Evolutionary conservation across 2,113 vertebrate genomes (phyloP), one percentile per base, ranked within the genome.

Genomic region (Notarius quadriscutis): DNA sequence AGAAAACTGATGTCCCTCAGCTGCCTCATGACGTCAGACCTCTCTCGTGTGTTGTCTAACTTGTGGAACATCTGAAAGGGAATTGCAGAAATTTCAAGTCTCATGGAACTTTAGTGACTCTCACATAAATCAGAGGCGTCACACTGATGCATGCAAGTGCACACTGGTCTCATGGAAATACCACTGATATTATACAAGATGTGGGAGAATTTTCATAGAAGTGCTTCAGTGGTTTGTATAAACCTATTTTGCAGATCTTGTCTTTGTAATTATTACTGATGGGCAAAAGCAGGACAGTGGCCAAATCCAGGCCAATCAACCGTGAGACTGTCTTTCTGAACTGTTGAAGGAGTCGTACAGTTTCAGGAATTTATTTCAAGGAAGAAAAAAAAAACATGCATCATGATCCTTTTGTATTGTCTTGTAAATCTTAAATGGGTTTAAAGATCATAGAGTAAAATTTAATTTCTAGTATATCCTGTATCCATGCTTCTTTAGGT

Each of bases 1-100:
- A 87, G 87, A 87, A 94, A 93, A 88, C 91, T 95, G 92, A 94
- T 86, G 90, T 90, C 91, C 83, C 91, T 93, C 85, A 92, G 90
- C 92, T 93, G 92, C 92, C 91, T 92, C 34, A 71, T 55, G 50
- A 82, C 82, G 48, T 81, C 51, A 81, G 60, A 57, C 53, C 25
- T 74, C 53, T n/a, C n/a, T 60, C 50, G 7, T 62, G 9, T 50
- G 65, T 60, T 63, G 60, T 80, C 20, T 86, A 63, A 30, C 17
- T 17, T 60, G 30, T 51, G 22, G 20, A 81, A 58, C 51, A 81
- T 74, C 58, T 86, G n/a, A 72, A 53, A 51, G 15, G 12, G 22
- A 51, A 20, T 72, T 71, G 27, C 78, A 81, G 65, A 51, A 55
- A 78, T 85, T 0, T 63, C 58, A 17, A 65, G 22, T 48, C 69